A percentile compares a stretch with the other conserved stretches of the same genome.
Conservation (phyloP, 1,140 invertebrate genomes). For the Eueides isabella region DNA sequence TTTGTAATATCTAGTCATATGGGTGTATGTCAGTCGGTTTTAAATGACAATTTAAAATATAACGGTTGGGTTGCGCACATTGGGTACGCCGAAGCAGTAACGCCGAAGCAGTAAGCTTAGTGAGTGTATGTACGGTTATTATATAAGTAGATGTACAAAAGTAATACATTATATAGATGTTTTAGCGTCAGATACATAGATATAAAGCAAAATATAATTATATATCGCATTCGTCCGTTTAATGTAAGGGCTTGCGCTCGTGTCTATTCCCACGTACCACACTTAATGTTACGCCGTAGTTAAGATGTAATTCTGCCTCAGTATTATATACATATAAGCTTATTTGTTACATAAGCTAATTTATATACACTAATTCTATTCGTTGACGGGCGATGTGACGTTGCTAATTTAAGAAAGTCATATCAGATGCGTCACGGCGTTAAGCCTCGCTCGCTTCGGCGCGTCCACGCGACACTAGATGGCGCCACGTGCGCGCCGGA, state of each 20-base stretch:
- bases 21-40: conserved; percentile 31
- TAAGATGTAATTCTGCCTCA: conserved; percentile 82
- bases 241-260: conserved; percentile 81
- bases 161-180: conserved; percentile 82
- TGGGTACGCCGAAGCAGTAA: conserved; percentile 70
- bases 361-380: conserved; percentile 81
- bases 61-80: conserved; percentile 49
- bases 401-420: conserved; percentile 75
- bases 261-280: conserved; percentile 80
- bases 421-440: conserved; percentile 75
- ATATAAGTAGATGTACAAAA: conserved; percentile 83
- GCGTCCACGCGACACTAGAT: conserved; percentile 41
- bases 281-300: conserved; percentile 81
- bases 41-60: neutral
- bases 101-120: conserved; percentile 74
- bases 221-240: conserved; percentile 82
- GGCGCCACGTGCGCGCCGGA: conserved; percentile 44
- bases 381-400: conserved; percentile 76
- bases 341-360: conserved; percentile 82
- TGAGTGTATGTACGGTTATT: conserved; percentile 80
- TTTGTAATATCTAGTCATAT: conserved; percentile 66
- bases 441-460: conserved; percentile 25
- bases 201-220: conserved; percentile 82
- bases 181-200: conserved; percentile 82
- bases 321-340: conserved; percentile 82